These are phyloP conservation scores for Hirundichthys speculiger DNA, from an alignment of 2,113 vertebrate species.

Conservation along the genomic window DNA sequence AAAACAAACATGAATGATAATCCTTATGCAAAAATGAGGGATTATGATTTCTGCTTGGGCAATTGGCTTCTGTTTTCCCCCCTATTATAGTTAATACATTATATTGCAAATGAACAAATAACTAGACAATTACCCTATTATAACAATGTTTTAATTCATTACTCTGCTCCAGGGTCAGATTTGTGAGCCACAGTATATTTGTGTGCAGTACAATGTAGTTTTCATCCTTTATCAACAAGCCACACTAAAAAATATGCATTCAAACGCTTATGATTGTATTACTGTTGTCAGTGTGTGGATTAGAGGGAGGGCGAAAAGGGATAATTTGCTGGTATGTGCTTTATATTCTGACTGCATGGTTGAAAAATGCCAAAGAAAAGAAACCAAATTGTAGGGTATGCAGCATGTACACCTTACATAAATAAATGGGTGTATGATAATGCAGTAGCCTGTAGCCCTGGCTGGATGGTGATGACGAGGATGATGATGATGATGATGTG, in stretches of 20 bases:
- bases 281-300: conserved; percentile 22
- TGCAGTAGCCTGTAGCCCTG: conserved; percentile 30
- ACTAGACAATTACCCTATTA: conserved; percentile 58
- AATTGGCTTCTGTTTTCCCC: conserved; percentile 47
- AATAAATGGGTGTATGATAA: conserved; percentile 33
- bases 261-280: conserved; percentile 44
- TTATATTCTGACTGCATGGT: conserved; percentile 5
- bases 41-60: conserved; percentile 47
- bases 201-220: conserved; percentile 44
- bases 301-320: conserved; percentile 26
- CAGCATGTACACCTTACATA: conserved; percentile 13
- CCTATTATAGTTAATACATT: conserved; percentile 47
- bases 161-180: conserved; percentile 45
- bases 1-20: conserved; percentile 39
- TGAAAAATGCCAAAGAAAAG: conserved; percentile 24
- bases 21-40: conserved; percentile 50
- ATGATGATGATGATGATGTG: conserved; percentile 71
- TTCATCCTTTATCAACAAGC: conserved; percentile 49
- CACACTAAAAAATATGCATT: conserved; percentile 35
- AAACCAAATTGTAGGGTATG: neutral
- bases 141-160: conserved; percentile 46
- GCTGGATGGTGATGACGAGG: conserved; percentile 20
- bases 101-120: conserved; percentile 57
- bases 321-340: conserved; percentile 22
- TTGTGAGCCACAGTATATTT: conserved; percentile 20